These are phyloP conservation scores for Watsonalla binaria DNA, from an alignment of 2,888 invertebrate genomes.

Conservation along the genomic window DNA sequence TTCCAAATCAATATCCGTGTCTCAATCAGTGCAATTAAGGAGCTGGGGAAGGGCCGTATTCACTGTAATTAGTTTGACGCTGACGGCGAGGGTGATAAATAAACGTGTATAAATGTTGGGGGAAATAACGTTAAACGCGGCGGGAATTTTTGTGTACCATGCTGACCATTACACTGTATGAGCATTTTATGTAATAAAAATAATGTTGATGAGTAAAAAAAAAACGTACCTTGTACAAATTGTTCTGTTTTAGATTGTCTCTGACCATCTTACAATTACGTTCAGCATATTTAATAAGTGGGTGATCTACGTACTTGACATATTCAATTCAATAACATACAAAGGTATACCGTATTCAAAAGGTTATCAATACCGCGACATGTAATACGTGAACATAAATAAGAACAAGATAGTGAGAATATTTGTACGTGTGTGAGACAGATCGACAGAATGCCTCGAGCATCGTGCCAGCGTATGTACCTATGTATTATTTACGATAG, in stretches of 20 bases:
- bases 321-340: conserved; percentile 11
- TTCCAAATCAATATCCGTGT: conserved; percentile 76
- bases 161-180: neutral
- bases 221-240: neutral
- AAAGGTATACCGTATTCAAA: conserved; percentile 18
- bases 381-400: conserved; percentile 6
- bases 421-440: conserved; percentile 34
- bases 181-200: neutral
- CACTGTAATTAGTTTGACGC: conserved; percentile 70
- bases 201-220: neutral
- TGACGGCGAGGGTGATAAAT: conserved; percentile 36
- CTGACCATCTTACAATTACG: neutral
- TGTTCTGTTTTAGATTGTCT: neutral
- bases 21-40: conserved; percentile 76
- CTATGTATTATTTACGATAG: conserved; percentile 38
- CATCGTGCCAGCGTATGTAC: conserved; percentile 29
- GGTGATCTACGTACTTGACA: neutral
- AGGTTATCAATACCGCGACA: conserved; percentile 13
- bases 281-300: neutral
- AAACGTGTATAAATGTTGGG: conserved; percentile 33
- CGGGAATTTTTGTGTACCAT: conserved; percentile 3
- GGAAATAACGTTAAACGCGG: conserved; percentile 41
- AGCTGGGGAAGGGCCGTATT: conserved; percentile 51
- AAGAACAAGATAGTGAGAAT: conserved; percentile 35
- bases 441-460: conserved; percentile 32